A percentile compares a stretch with the other conserved stretches of the same genome.
phyloP scores from a whole-genome alignment of 2,113 vertebrate species.

The Seriola rivoliana region DNA sequence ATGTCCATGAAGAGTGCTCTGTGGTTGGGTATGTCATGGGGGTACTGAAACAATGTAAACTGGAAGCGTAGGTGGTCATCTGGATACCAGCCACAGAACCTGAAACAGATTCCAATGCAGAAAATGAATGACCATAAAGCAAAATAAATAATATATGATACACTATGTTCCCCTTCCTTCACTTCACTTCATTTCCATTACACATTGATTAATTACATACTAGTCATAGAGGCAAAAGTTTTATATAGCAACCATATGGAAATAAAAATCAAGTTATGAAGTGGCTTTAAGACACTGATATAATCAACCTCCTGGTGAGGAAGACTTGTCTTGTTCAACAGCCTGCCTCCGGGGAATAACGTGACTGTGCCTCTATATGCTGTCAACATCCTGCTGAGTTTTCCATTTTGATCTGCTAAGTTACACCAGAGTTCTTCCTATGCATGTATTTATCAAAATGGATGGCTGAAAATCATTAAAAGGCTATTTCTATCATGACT shows the following conservation, averaged over 20 bases:
- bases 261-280: conserved; percentile 28
- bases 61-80: conserved; percentile 89
- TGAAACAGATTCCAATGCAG: conserved; percentile 61
- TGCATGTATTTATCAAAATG: conserved; percentile 9
- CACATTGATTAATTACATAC: not conserved
- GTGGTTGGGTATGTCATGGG: conserved; percentile 82
- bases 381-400: conserved; percentile 28
- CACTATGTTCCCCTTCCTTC: not conserved
- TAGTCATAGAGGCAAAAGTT: not conserved
- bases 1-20: conserved; percentile 89
- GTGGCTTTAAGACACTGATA: conserved; percentile 15
- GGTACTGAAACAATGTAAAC: conserved; percentile 86
- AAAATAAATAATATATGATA: not conserved
- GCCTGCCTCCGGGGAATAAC: conserved; percentile 26
- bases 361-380: conserved; percentile 16
- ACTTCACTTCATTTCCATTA: conserved; percentile 3
- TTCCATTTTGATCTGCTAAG: conserved; percentile 33
- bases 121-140: conserved; percentile 7
- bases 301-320: conserved; percentile 49
- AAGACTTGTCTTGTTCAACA: conserved; percentile 22
- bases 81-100: conserved; percentile 87
- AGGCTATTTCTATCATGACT: conserved; percentile 9
- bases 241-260: not conserved
- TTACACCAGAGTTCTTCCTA: conserved; percentile 14
- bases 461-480: conserved; percentile 9